phyloP scores from a whole-genome alignment of 2,113 vertebrate species.

The Rhinolophus sinicus region DNA sequence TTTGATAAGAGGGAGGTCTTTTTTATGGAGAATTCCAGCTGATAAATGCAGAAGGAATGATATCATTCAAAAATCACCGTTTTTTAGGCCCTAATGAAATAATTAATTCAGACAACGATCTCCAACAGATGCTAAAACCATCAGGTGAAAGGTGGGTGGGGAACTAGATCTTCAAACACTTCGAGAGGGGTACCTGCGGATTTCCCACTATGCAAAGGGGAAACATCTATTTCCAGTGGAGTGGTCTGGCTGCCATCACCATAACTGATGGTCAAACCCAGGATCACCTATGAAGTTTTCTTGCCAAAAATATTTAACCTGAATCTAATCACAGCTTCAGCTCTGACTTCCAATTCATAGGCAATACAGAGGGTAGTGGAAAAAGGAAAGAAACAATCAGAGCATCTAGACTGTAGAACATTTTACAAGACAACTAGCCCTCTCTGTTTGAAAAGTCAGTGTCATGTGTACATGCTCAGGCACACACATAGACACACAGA shows the following conservation, averaged over 20 bases:
- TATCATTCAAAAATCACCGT: neutral
- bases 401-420: neutral
- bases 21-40: neutral
- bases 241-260: neutral
- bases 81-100: conserved; percentile 36
- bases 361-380: neutral
- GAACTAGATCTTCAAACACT: neutral
- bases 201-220: neutral
- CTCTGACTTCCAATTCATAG: conserved; percentile 5
- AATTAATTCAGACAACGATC: conserved; percentile 5
- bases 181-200: neutral
- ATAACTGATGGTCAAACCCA: neutral
- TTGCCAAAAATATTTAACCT: conserved; percentile 7
- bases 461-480: neutral
- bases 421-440: neutral
- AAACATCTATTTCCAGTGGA: neutral
- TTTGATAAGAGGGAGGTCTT: neutral
- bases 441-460: neutral
- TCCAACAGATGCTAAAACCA: neutral
- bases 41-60: neutral
- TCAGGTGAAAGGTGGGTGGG: neutral
- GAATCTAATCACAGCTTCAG: neutral
- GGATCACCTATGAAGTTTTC: neutral
- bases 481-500: neutral
- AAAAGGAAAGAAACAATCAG: neutral